A percentile compares a stretch with the other conserved stretches of the same genome.
These are phyloP conservation scores for Tyria jacobaeae DNA, from an alignment of 2,888 invertebrate species.

Conservation along the genomic window DNA sequence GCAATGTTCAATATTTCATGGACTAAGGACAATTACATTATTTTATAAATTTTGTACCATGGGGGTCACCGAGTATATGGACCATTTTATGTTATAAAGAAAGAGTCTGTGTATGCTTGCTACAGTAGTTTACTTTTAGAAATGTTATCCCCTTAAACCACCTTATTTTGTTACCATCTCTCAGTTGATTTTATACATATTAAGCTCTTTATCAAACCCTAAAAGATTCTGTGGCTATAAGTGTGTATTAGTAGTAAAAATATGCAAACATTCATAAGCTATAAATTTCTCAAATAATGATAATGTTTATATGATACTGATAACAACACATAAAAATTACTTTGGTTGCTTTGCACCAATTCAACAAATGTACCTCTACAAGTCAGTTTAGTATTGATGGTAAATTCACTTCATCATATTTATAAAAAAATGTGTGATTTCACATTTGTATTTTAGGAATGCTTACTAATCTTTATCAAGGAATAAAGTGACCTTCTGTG, in stretches of 20 bases:
- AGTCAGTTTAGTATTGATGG: background rate
- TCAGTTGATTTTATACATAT: background rate
- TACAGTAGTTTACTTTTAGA: background rate
- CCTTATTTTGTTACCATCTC: background rate
- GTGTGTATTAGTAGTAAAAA: background rate
- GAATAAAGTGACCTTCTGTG: too few relatives aligned
- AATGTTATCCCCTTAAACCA: background rate
- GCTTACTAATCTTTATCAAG: too few relatives aligned
- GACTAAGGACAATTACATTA: background rate
- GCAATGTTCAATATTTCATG: slow-evolving; percentile 13
- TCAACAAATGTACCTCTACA: too few relatives aligned
- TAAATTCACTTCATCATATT: background rate
- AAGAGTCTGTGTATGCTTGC: background rate
- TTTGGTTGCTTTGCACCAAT: too few relatives aligned
- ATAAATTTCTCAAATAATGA: background rate
- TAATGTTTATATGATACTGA: background rate
- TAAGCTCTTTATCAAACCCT: background rate
- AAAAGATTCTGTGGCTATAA: background rate
- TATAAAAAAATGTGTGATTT: too few relatives aligned
- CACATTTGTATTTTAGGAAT: too few relatives aligned
- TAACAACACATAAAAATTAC: background rate
- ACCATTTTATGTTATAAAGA: background rate
- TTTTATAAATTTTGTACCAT: background rate
- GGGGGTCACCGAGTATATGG: background rate
- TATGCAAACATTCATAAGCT: background rate